Conservation (phyloP, 2,797 vertebrate genomes). For the Muscicapa comitata region DNA sequence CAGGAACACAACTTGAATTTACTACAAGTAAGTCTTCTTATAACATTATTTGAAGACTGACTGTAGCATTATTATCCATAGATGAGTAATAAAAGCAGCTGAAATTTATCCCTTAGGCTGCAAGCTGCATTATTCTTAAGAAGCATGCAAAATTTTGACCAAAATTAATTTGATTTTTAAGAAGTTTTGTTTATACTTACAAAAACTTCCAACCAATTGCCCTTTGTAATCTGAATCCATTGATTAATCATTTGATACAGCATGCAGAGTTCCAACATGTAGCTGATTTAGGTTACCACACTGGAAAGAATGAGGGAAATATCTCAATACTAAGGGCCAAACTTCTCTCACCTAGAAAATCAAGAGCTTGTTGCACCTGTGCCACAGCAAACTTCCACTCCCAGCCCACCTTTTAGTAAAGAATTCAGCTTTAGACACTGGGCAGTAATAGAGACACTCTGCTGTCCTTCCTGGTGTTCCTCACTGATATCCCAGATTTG, state of each 20-base stretch:
- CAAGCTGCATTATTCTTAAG: not conserved
- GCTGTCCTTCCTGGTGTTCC: not conserved
- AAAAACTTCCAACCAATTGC: not conserved
- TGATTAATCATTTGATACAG: not conserved
- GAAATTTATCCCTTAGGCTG: not conserved
- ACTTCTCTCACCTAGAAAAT: not conserved
- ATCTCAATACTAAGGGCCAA: not conserved
- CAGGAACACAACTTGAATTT: not conserved
- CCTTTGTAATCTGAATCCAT: not conserved
- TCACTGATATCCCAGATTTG: not conserved
- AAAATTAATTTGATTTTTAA: not conserved
- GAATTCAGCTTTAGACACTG: not conserved
- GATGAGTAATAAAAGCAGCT: not conserved
- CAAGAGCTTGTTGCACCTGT: not conserved
- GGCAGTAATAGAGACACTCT: not conserved
- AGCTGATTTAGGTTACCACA: not conserved
- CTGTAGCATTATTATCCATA: not conserved
- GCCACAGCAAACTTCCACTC: not conserved
- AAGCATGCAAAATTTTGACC: not conserved
- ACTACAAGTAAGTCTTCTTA: not conserved
- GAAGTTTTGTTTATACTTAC: not conserved
- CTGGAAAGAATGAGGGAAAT: not conserved
- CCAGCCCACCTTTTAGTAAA: not conserved
- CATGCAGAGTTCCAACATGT: not conserved
- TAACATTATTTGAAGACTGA: not conserved